phyloP scores from a whole-genome alignment of 2,888 invertebrate genomes.

The Drosophila kokeensis region DNA sequence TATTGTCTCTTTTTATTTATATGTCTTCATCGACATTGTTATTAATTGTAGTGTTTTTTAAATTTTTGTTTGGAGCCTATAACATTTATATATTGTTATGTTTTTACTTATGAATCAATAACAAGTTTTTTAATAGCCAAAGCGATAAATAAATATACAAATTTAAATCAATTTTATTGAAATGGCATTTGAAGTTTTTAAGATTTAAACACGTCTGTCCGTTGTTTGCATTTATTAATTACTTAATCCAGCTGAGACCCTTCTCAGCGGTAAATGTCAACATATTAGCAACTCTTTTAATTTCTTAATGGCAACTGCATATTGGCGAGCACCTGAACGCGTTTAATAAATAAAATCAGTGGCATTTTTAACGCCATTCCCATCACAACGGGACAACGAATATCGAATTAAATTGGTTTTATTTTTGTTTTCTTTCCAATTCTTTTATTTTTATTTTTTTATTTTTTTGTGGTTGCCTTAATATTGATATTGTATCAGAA shows the following conservation, averaged over 20 bases:
- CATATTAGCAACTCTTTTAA: conserved; percentile 39
- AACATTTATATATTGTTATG: conserved; percentile 2
- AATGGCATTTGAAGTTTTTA: conserved; percentile 25
- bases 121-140: conserved; percentile 24
- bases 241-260: conserved; percentile 31
- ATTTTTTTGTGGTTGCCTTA: conserved; percentile 28
- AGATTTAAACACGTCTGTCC: conserved; percentile 1
- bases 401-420: conserved; percentile 66
- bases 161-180: conserved; percentile 33
- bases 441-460: conserved; percentile 9
- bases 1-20: not conserved
- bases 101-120: not conserved
- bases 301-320: conserved; percentile 62
- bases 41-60: not conserved
- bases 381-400: conserved; percentile 30
- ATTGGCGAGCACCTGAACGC: conserved; percentile 26
- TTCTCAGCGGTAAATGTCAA: conserved; percentile 32
- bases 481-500: conserved; percentile 67
- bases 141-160: conserved; percentile 7
- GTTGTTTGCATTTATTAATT: conserved; percentile 35
- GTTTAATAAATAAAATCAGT: conserved; percentile 55
- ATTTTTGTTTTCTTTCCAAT: conserved; percentile 10
- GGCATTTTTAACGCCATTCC: conserved; percentile 53
- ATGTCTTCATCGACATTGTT: not conserved
- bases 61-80: not conserved